Evolutionary conservation across 2,888 invertebrate species (phyloP).

Genomic region (Drosophila testacea): DNA sequence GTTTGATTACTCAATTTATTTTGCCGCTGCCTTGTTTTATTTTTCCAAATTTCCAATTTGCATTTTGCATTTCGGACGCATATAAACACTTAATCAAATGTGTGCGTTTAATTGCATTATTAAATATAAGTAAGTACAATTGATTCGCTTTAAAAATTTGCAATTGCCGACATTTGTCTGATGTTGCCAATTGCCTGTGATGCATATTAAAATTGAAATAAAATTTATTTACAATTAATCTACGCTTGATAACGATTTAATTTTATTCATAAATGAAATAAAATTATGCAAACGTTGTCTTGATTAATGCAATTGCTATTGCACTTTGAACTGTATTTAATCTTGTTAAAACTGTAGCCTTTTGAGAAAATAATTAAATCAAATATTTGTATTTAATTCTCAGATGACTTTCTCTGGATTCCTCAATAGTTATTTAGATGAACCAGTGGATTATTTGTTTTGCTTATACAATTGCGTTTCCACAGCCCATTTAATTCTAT

Average conservation of each 20-base stretch:
- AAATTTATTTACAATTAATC: constrained; percentile 8
- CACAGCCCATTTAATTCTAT: constrained; percentile 1
- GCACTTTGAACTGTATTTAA: constrained; percentile 8
- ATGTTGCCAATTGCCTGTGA: constrained; percentile 16
- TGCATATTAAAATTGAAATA: constrained; percentile 10
- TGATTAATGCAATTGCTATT: neutral
- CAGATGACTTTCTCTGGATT: neutral
- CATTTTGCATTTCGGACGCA: constrained; percentile 9
- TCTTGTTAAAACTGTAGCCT: neutral
- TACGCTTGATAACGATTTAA: constrained; percentile 5
- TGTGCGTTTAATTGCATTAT: constrained; percentile 13
- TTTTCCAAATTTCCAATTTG: neutral
- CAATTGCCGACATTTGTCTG: neutral
- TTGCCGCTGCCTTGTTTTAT: constrained; percentile 13
- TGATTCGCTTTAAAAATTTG: neutral
- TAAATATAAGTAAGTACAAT: neutral
- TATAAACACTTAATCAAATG: constrained; percentile 4
- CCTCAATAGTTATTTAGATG: neutral
- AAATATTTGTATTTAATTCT: neutral
- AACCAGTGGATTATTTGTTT: neutral
- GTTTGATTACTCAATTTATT: neutral
- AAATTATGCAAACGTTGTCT: neutral
- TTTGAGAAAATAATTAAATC: neutral
- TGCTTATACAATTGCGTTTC: constrained; percentile 3
- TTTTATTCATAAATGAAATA: constrained; percentile 8